These are phyloP conservation scores for Scomberomorus guttatus DNA, from an alignment of 2,797 vertebrate genomes.

Conservation along the genomic window DNA sequence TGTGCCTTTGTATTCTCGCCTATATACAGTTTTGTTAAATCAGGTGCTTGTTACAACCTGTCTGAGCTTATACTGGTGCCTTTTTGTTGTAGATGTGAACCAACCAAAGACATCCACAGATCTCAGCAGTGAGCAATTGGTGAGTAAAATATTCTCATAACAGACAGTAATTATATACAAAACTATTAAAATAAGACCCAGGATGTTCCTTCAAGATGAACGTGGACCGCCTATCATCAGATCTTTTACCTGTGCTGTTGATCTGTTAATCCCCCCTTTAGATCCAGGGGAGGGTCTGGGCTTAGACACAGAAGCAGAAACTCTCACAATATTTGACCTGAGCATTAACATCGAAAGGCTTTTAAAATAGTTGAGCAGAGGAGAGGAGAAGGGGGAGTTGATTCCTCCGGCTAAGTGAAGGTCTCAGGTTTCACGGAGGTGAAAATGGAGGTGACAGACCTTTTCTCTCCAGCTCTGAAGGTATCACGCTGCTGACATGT, in stretches of 20 bases:
- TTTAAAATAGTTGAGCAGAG: constrained; percentile 58
- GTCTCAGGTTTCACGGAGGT: constrained; percentile 43
- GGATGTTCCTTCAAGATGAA: not conserved
- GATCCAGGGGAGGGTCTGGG: constrained; percentile 49
- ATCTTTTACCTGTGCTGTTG: constrained; percentile 33
- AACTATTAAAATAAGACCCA: not conserved
- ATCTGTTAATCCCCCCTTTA: constrained; percentile 60
- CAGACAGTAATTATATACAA: too few species aligned
- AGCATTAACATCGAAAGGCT: constrained; percentile 65
- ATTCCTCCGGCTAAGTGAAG: constrained; percentile 1
- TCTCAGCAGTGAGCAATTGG: not conserved
- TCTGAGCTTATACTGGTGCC: too few species aligned
- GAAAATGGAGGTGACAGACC: constrained; percentile 16
- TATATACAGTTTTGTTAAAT: not conserved
- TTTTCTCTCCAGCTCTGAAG: constrained; percentile 29
- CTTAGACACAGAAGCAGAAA: constrained; percentile 51
- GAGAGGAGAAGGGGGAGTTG: not conserved
- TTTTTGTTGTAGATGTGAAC: not conserved
- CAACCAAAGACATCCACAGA: too few species aligned
- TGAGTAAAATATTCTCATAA: too few species aligned
- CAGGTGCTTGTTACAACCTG: not conserved
- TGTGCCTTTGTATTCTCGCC: not conserved
- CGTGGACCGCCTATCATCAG: not conserved
- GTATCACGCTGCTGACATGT: not conserved
- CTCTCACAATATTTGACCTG: constrained; percentile 68